Base-by-base conservation (phyloP, 2,113 vertebrate genomes). In the Ptilorrhoa leucosticta region DNA sequence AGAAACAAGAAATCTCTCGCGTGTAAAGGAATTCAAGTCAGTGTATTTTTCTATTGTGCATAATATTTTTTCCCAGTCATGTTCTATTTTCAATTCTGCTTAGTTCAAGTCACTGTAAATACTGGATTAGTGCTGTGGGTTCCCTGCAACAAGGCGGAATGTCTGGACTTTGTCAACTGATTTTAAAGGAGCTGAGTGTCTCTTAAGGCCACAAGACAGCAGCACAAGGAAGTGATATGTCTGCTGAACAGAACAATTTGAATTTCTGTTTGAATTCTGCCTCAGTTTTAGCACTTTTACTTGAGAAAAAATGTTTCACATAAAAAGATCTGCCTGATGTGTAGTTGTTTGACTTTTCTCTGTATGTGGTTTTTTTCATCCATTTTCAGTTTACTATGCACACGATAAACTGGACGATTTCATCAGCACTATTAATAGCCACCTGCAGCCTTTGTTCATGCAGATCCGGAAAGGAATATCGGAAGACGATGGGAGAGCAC, bases 401-500 rank as follows among this genome's bases (percentile, higher is more conserved):
- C 96, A 98, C 0, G 99, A 99, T 68, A 98, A 94, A 76, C 64
- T 99, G 89, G 99, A 99, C 5, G 98, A 99, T 40, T 99, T 99
- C 93, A 98, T 99, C 75, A 89, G 90, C 18, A 96, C 97, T 30
- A 98, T 99, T 68, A 99, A 99, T 54, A 96, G 97, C 42, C 98
- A 98, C 31, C 97, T 99, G 54, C 98, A 99, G 97, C 98, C 99
- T 14, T 61, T 99, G 95, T 99, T 99, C 21, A 99, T 99, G 97
- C 98, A 99, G 87, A 98, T 99, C 58, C 98, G 99, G 93, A 99
- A 99, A 58, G 99, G 99, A 73, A 88, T 98, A 76, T 98, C 98
- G 0, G 99, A 99, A 80, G 98, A 98, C 0, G 97, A 98, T 0
- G 99, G 99, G 11, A 96, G 95, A 26, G 98, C 98, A 13, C 97